phyloP scores from a whole-genome alignment of 2,888 invertebrate species.

The Elysia crispata region DNA sequence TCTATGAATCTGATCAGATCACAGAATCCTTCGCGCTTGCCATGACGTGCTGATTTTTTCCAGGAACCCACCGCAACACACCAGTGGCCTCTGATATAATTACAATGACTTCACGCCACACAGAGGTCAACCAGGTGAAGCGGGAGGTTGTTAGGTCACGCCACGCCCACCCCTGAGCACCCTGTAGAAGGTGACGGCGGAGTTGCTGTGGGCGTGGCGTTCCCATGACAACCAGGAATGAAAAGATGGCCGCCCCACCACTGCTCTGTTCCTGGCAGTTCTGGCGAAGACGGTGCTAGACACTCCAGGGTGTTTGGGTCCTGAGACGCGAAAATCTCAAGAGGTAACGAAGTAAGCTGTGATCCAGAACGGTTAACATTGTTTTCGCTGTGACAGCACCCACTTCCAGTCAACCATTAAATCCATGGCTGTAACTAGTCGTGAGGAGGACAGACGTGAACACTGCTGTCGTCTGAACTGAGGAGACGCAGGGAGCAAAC shows the following conservation, averaged over 20 bases:
- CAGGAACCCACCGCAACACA: constrained; percentile 30
- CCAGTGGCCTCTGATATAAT: constrained; percentile 15
- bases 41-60: neutral
- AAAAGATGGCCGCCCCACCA: constrained; percentile 22
- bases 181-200: constrained; percentile 49
- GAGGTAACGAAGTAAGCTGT: constrained; percentile 53
- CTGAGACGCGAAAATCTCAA: constrained; percentile 49
- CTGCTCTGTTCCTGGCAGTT: constrained; percentile 14
- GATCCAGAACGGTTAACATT: constrained; percentile 11
- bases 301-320: constrained; percentile 42
- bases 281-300: constrained; percentile 30
- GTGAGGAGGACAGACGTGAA: neutral
- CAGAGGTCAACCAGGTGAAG: neutral
- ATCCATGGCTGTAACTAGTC: constrained; percentile 21
- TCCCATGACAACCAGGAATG: constrained; percentile 50
- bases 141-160: constrained; percentile 47
- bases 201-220: constrained; percentile 49
- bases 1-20: no score
- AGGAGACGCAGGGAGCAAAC: neutral
- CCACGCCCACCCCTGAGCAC: constrained; percentile 53
- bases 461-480: constrained; percentile 11
- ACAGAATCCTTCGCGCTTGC: neutral
- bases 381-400: constrained; percentile 49
- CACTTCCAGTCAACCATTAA: constrained; percentile 49
- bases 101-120: neutral